A percentile compares a stretch with the other conserved stretches of the same genome.
These are phyloP conservation scores for Harpegnathos saltator DNA, from an alignment of 1,140 invertebrate species.

Conservation along the genomic window DNA sequence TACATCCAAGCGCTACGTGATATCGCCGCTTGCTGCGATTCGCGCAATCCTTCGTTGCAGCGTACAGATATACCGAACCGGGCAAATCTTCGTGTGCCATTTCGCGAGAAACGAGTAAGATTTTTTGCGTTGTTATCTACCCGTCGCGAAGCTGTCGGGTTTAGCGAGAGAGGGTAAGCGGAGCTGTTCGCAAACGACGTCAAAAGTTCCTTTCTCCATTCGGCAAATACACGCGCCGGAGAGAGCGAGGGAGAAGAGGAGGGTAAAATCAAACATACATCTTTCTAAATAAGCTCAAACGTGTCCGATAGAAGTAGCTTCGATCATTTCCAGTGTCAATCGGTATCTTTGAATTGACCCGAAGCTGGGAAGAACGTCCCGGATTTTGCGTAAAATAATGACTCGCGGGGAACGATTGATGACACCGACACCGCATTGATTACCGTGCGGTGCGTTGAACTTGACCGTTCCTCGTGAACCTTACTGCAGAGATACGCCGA, in stretches of 20 bases:
- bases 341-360: too few species aligned
- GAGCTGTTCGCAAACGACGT: conserved; percentile 4
- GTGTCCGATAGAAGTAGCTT: too few species aligned
- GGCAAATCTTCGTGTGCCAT: conserved; percentile 32
- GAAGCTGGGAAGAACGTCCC: too few species aligned
- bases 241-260: background rate
- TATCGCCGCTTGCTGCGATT: background rate
- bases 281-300: background rate
- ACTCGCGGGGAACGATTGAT: too few species aligned
- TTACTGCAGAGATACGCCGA: too few species aligned
- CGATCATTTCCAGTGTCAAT: too few species aligned
- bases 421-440: too few species aligned
- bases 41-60: background rate
- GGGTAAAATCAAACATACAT: background rate
- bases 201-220: background rate
- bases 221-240: background rate
- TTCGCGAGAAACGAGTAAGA: conserved; percentile 36
- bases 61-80: background rate
- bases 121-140: background rate
- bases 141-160: background rate
- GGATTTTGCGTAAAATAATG: too few species aligned
- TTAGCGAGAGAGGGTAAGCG: conserved; percentile 7
- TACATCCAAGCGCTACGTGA: conserved; percentile 12
- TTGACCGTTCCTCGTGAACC: too few species aligned
- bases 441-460: too few species aligned